These are phyloP conservation scores for Thunnus albacares DNA, from an alignment of 2,797 vertebrate genomes.

Conservation along the genomic window DNA sequence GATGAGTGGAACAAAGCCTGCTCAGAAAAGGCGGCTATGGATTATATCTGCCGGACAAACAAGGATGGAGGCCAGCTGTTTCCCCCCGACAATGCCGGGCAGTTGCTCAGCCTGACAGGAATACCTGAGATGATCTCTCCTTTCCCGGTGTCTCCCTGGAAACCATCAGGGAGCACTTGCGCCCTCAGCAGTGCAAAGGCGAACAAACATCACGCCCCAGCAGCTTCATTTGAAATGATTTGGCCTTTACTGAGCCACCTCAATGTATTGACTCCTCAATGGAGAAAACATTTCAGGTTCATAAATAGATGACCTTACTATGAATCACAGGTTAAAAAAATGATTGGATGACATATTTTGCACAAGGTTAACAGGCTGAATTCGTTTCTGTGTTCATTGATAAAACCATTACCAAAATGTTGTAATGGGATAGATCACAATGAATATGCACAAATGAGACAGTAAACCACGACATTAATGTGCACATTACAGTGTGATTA, in stretches of 20 bases:
- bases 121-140: slow-evolving; percentile 75
- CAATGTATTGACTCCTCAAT: slow-evolving; percentile 42
- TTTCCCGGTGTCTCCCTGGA: slow-evolving; percentile 67
- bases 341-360: background rate
- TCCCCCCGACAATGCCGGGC: slow-evolving; percentile 48
- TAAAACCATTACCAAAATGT: slow-evolving; percentile 1
- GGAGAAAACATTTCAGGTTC: slow-evolving; percentile 40
- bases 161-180: slow-evolving; percentile 66
- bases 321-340: slow-evolving; percentile 26
- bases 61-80: slow-evolving; percentile 65
- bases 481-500: slow-evolving; percentile 61
- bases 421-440: slow-evolving; percentile 9
- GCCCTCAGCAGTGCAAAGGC: slow-evolving; percentile 35
- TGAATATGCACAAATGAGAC: slow-evolving; percentile 30
- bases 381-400: background rate
- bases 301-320: slow-evolving; percentile 44
- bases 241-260: slow-evolving; percentile 48
- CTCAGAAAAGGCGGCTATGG: slow-evolving; percentile 55
- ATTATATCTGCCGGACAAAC: slow-evolving; percentile 67
- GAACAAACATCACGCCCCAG: slow-evolving; percentile 66
- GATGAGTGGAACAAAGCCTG: slow-evolving; percentile 61
- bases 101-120: slow-evolving; percentile 62
- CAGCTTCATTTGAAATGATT: slow-evolving; percentile 60
- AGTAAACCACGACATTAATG: background rate
- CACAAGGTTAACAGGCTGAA: background rate